phyloP scores from a whole-genome alignment of 2,888 invertebrate genomes.

The Himalopsyche tibetana region DNA sequence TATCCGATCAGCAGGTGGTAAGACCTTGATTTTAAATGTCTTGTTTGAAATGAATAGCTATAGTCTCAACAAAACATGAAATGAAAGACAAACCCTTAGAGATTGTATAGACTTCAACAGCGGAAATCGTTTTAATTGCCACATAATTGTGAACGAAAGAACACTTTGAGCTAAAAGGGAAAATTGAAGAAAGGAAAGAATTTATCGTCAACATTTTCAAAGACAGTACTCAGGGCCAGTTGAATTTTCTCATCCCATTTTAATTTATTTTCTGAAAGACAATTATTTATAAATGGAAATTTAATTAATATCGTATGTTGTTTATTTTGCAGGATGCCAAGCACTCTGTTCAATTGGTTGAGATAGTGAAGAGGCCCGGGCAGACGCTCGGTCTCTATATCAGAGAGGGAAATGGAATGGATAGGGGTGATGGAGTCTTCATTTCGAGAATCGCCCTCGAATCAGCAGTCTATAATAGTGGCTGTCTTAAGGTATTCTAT shows the following conservation, averaged over 20 bases:
- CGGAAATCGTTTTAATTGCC: too few relatives aligned
- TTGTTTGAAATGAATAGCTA: too few relatives aligned
- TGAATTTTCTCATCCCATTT: background rate
- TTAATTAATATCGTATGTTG: slow-evolving; percentile 36
- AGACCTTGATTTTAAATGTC: too few relatives aligned
- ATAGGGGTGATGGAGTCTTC: slow-evolving; percentile 97
- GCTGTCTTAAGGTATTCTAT: slow-evolving; percentile 87
- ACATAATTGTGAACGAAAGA: too few relatives aligned
- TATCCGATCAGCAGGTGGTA: too few relatives aligned
- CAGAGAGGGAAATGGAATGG: slow-evolving; percentile 98
- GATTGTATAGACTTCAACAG: too few relatives aligned
- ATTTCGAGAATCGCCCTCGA: slow-evolving; percentile 97
- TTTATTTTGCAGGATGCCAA: slow-evolving; percentile 79
- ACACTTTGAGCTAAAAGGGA: too few relatives aligned
- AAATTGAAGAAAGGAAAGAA: too few relatives aligned
- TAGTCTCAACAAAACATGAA: too few relatives aligned
- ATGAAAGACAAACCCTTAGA: too few relatives aligned
- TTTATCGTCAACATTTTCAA: background rate
- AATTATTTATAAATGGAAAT: slow-evolving; percentile 42
- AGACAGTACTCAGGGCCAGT: background rate
- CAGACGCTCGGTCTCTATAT: slow-evolving; percentile 99
- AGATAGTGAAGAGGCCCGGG: slow-evolving; percentile 99
- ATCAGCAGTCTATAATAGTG: slow-evolving; percentile 97
- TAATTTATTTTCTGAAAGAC: background rate
- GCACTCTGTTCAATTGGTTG: slow-evolving; percentile 92